Evolutionary conservation across 2,113 vertebrate genomes (phyloP), one percentile per base, ranked within the genome.

Genomic region (Cyprinus carpio): DNA sequence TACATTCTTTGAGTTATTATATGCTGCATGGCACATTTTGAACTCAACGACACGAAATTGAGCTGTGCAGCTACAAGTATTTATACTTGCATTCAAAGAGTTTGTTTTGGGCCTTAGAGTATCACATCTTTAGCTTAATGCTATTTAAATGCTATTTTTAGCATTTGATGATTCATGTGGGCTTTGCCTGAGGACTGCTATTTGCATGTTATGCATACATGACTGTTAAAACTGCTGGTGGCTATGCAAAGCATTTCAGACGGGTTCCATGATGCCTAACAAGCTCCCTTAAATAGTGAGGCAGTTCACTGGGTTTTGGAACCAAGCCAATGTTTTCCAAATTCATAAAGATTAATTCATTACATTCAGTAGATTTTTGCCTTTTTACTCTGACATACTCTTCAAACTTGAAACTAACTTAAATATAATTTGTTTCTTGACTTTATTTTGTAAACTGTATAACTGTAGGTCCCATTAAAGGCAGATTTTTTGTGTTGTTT

Each of bases 251-350:
- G 65, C 65, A 37, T 69, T 31, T 37, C 65, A 34, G 65, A 20
- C 65, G 4, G 65, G 29, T 7, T 56, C 6, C 18, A 20, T 65
- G 64, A 29, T 67, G 56, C 56, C 56, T 58, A 16, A 54, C 16
- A 54, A n/a, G 56, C 23, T 60, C 23, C 56, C 20, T 3, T 54
- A 20, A 54, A 54, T 20, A 54, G 3, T 13, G 46, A 49, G 46
- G 12, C 40, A 75, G n/a, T 20, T 20, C 15, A 76, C 25, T 76
- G 12, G 75, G 75, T 76, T 76, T 54, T 31, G 46, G 49, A 76
- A 76, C 75, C 15, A 51, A 51, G 49, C 49, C 49, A 54, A 54
- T 54, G n/a, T 51, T 76, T 54, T 54, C 49, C 25, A 20, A 4
- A 75, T 16, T 2, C n/a, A 75, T 46, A 49, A 1, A 75, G 1